These are phyloP conservation scores for Tryphoninae sp. DNA, from an alignment of 2,888 invertebrate genomes.

Conservation along the genomic window DNA sequence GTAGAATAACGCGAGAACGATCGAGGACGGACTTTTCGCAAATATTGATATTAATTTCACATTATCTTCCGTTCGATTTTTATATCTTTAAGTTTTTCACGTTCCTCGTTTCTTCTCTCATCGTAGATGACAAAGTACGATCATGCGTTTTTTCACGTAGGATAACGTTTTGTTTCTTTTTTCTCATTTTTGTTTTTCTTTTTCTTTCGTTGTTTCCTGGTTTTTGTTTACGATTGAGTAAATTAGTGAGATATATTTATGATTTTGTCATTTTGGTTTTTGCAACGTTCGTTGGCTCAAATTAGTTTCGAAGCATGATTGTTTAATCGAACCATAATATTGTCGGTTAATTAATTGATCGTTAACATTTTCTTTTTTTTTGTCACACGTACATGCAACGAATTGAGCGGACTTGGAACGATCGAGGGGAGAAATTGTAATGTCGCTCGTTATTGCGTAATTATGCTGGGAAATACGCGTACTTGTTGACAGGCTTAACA, in stretches of 20 bases:
- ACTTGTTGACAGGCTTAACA: not conserved
- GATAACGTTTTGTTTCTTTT: conserved; percentile 6
- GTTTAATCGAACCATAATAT: conserved; percentile 50
- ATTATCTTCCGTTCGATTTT: conserved; percentile 16
- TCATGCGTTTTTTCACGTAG: not conserved
- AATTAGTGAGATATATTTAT: conserved; percentile 37
- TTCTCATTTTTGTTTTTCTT: not conserved
- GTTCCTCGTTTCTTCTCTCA: conserved; percentile 28
- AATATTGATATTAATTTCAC: not conserved
- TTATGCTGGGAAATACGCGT: not conserved
- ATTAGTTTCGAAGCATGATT: conserved; percentile 62
- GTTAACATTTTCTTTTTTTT: conserved; percentile 1
- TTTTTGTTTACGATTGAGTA: conserved; percentile 57
- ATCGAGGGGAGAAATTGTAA: not conserved
- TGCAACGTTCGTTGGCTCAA: conserved; percentile 60
- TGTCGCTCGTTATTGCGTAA: not conserved
- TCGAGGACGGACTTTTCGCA: conserved; percentile 9
- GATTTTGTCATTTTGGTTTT: conserved; percentile 14
- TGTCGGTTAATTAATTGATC: conserved; percentile 16
- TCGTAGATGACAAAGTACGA: conserved; percentile 15
- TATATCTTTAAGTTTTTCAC: not conserved
- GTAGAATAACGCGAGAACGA: not conserved
- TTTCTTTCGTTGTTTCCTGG: conserved; percentile 35
- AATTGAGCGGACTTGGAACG: not conserved
- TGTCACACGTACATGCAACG: not conserved